Conservation (phyloP, 2,888 invertebrate species). For the Crepidodera aurea region DNA sequence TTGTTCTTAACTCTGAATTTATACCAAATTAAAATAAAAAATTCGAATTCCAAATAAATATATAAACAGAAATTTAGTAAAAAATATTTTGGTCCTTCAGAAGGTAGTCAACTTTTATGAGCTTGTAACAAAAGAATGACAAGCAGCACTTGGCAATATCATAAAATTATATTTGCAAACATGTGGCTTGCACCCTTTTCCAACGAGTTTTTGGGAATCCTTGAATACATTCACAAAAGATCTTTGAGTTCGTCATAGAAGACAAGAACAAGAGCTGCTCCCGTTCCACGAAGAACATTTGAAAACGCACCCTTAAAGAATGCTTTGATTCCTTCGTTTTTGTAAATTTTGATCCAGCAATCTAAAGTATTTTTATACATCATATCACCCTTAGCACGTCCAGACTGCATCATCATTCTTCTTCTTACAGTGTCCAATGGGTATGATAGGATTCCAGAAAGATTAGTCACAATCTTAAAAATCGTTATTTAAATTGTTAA, state of each 20-base stretch:
- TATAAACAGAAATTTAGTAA: too few relatives aligned
- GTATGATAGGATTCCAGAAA: constrained; percentile 78
- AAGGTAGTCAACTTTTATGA: too few relatives aligned
- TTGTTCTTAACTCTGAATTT: too few relatives aligned
- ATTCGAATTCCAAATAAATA: too few relatives aligned
- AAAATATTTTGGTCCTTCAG: too few relatives aligned
- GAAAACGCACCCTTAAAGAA: constrained; percentile 79
- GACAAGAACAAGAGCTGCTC: constrained; percentile 74
- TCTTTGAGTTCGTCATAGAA: constrained; percentile 74
- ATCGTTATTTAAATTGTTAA: constrained; percentile 61
- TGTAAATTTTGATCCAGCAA: constrained; percentile 74
- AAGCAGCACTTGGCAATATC: too few relatives aligned
- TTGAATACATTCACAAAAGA: background rate
- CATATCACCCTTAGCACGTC: constrained; percentile 68
- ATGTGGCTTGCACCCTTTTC: too few relatives aligned
- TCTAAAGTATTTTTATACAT: constrained; percentile 77
- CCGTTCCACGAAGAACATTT: constrained; percentile 71
- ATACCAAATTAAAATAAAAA: too few relatives aligned
- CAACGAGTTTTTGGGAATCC: too few relatives aligned
- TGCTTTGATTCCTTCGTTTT: constrained; percentile 74
- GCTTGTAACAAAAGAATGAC: too few relatives aligned
- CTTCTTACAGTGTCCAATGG: constrained; percentile 78
- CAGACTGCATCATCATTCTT: constrained; percentile 87
- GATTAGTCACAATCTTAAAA: constrained; percentile 70
- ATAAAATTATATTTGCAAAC: too few relatives aligned